Conservation (phyloP, 1,140 invertebrate species). For the Amyelois transitella region DNA sequence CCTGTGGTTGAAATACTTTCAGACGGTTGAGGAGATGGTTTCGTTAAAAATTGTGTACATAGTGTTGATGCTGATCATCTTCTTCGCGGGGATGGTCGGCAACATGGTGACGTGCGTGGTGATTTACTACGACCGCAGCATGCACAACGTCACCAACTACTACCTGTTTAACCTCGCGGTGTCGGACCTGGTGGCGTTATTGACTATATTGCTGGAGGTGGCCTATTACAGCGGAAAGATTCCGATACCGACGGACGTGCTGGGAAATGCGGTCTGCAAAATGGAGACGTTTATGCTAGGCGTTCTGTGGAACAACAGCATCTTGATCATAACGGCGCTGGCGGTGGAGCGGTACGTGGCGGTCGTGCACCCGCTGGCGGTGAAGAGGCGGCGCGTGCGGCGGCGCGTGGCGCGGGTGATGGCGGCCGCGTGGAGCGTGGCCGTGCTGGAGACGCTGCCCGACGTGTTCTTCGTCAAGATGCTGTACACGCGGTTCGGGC, state of each 20-base stretch:
- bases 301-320: slow-evolving; percentile 48
- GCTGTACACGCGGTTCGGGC: slow-evolving; percentile 24
- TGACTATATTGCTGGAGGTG: slow-evolving; percentile 34
- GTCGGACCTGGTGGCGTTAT: slow-evolving; percentile 80
- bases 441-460: slow-evolving; percentile 40
- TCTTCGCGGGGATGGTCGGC: slow-evolving; percentile 84
- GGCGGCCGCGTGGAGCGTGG: slow-evolving; percentile 35
- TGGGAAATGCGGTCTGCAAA: slow-evolving; percentile 36
- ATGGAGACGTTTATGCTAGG: slow-evolving; percentile 42
- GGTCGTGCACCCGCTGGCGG: slow-evolving; percentile 43
- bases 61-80: slow-evolving; percentile 74
- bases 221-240: slow-evolving; percentile 17
- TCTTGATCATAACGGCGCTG: slow-evolving; percentile 49
- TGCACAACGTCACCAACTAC: slow-evolving; percentile 89
- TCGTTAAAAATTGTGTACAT: neutral
- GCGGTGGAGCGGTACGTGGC: slow-evolving; percentile 57
- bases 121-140: slow-evolving; percentile 85
- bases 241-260: slow-evolving; percentile 8
- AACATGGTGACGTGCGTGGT: slow-evolving; percentile 90
- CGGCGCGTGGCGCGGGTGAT: neutral
- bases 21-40: neutral
- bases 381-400: neutral
- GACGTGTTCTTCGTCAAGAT: slow-evolving; percentile 40
- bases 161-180: slow-evolving; percentile 91
- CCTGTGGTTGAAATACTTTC: neutral